Conservation (phyloP, 1,140 invertebrate genomes). For the Brachystomella parvula region DNA sequence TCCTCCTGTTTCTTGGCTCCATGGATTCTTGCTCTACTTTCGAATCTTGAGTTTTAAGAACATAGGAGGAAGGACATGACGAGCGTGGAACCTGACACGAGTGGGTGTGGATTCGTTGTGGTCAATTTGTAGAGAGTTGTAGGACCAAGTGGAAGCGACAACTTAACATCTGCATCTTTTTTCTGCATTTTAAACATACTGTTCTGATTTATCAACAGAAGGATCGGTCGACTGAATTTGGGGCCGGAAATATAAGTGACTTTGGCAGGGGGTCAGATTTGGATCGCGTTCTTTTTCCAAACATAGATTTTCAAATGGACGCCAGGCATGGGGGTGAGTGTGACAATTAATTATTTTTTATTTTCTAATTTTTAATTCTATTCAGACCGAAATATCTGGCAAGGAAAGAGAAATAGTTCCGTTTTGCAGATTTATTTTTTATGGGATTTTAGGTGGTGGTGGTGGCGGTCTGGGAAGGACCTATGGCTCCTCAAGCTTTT, state of each 20-base stretch:
- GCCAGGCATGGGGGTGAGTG: no score
- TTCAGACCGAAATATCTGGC: no score
- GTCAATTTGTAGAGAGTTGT: constrained; percentile 7
- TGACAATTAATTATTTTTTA: no score
- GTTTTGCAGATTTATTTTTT: no score
- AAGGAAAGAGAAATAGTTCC: no score
- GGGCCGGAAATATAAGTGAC: background rate
- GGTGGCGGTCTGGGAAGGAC: constrained; percentile 60
- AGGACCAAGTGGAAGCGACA: background rate
- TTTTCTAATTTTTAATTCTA: no score
- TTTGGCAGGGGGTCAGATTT: constrained; percentile 4
- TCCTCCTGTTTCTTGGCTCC: background rate
- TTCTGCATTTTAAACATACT: background rate
- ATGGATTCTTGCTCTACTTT: background rate
- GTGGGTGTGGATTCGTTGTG: constrained; percentile 7
- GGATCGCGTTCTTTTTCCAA: constrained; percentile 7
- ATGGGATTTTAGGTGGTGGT: no score
- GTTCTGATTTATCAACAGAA: background rate
- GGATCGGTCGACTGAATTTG: background rate
- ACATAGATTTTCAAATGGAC: background rate
- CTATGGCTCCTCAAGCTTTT: constrained; percentile 89
- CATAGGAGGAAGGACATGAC: no score
- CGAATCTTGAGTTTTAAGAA: background rate
- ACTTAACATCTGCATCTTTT: background rate
- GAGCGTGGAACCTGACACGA: background rate